These are phyloP conservation scores for Synergus gifuensis DNA, from an alignment of 2,888 invertebrate genomes.

Conservation along the genomic window DNA sequence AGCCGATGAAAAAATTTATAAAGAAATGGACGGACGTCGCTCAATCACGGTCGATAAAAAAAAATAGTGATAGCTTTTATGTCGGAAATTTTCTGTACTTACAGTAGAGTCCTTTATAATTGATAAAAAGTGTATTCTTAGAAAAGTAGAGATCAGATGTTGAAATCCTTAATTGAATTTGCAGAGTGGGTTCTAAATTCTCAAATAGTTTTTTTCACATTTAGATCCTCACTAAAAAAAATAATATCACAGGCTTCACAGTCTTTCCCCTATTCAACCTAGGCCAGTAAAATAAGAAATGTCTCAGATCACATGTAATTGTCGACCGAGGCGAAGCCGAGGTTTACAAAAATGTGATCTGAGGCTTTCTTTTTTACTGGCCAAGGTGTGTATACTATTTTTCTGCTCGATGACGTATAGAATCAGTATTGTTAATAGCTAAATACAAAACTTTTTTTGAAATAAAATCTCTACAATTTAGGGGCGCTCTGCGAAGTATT, in stretches of 20 bases:
- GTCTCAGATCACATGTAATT: too few species aligned
- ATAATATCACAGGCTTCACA: too few species aligned
- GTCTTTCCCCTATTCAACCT: too few species aligned
- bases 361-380: too few species aligned
- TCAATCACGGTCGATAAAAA: not conserved
- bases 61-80: not conserved
- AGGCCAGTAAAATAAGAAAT: too few species aligned
- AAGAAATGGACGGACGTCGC: not conserved
- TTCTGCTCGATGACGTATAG: too few species aligned
- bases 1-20: not conserved
- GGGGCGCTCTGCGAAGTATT: not conserved
- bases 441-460: too few species aligned
- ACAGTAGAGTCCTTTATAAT: not conserved
- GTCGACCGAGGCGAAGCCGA: too few species aligned
- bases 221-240: not conserved
- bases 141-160: not conserved
- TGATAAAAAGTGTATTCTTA: not conserved
- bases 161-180: not conserved
- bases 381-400: too few species aligned
- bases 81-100: not conserved
- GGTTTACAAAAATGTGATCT: too few species aligned
- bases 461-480: not conserved
- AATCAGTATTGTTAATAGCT: too few species aligned
- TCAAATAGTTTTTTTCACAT: not conserved
- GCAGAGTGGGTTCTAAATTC: not conserved